phyloP scores from a whole-genome alignment of 2,113 vertebrate genomes.

The Sphaerodactylus townsendi region DNA sequence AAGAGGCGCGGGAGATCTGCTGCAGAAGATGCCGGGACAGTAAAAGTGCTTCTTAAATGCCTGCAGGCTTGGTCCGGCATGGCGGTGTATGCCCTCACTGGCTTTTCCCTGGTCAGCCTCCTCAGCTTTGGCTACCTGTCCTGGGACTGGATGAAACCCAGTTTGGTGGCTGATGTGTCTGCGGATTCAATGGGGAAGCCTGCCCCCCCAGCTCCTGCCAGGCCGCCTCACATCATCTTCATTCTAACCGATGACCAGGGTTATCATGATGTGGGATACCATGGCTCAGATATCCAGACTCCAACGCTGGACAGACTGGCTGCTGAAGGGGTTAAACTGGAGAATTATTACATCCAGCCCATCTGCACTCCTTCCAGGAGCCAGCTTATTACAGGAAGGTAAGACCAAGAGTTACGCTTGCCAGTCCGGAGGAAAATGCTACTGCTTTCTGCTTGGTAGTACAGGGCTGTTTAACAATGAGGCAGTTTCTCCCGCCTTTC shows the following conservation, averaged over 20 bases:
- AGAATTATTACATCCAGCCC: constrained; percentile 98
- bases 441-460: background rate
- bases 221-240: constrained; percentile 93
- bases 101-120: constrained; percentile 91
- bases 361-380: constrained; percentile 97
- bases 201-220: constrained; percentile 31
- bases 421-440: too few species aligned
- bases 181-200: constrained; percentile 57
- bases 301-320: constrained; percentile 92
- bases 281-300: constrained; percentile 91
- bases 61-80: constrained; percentile 47
- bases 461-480: background rate
- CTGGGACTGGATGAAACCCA: constrained; percentile 91
- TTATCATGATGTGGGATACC: constrained; percentile 95
- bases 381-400: constrained; percentile 97
- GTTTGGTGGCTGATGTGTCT: constrained; percentile 81
- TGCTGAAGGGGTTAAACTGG: constrained; percentile 92
- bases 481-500: background rate
- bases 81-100: constrained; percentile 87
- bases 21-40: constrained; percentile 11
- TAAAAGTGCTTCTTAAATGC: constrained; percentile 20
- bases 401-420: constrained; percentile 38
- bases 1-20: background rate
- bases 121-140: constrained; percentile 94
- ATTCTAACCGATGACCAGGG: constrained; percentile 97